Base-by-base conservation (phyloP, 1,140 invertebrate genomes). In the Diabrotica virgifera region DNA sequence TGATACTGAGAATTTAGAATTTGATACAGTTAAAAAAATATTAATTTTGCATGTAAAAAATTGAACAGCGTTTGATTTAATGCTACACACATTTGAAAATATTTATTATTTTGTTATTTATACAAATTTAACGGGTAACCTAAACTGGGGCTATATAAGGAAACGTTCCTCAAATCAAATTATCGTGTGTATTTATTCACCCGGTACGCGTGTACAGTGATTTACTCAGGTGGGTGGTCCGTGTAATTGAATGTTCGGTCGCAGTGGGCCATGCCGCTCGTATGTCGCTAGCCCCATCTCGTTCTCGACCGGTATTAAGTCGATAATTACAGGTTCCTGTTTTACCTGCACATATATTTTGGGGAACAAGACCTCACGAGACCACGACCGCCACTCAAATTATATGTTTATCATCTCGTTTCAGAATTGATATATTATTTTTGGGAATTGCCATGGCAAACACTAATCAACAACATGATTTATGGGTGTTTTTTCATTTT, bases 221-320 rank as follows among this genome's bases (percentile, higher is more conserved):
- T 74, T 74, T 73, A 74, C 70, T 73, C 68, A 68, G 66, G 68
- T 74, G 73, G 73, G 73, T 74, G 73, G 73, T 74, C 73, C 66
- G 62, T 66, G 64, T 73, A 73, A 74, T 73, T 74, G 73, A 74
- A 74, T 74, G 70, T 74, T 74, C 69, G 71, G 67, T 73, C 68
- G 61, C 70, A 63, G 71, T 65, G 62, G 51, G 59, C 65, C 65
- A 13, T 63, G 55, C 64, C 63, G 40, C 40, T 46, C 40, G 40
- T 46, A 46, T 5, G 4, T n/a, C 8, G 40, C 40, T 46, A 46
- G 40, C n/a, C n/a, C 40, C 40, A 46, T 46, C n/a, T 46, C 40
- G 40, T 10, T 46, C 40, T 46, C 63, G 54, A 46, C 58, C 65
- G 52, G 61, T 70, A 72, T 69, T 72, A 73, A 74, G 70, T 54